These are phyloP conservation scores for Paradoxurus hermaphroditus DNA, from an alignment of 2,113 vertebrate species.

Conservation along the genomic window DNA sequence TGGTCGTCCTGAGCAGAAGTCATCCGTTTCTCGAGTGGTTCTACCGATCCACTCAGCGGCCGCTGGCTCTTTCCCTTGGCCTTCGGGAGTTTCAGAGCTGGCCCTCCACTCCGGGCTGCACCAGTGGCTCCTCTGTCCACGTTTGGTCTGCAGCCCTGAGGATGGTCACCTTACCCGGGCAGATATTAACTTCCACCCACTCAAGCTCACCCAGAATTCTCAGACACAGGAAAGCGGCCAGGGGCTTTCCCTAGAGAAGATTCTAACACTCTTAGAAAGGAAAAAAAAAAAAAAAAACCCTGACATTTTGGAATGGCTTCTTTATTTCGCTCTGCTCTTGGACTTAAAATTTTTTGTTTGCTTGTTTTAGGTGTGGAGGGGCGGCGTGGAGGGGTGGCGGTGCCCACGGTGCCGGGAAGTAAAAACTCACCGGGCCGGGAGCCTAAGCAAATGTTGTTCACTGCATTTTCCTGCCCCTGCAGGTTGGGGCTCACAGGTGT, in stretches of 20 bases:
- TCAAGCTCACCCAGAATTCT: not conserved
- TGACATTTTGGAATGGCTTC: not conserved
- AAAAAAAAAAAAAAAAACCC: not conserved
- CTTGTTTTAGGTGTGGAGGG: not conserved
- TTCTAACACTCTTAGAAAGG: not conserved
- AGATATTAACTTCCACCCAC: not conserved
- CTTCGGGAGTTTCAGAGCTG: not conserved
- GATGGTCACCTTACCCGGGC: not conserved
- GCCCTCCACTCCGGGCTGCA: not conserved
- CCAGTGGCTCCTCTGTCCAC: not conserved
- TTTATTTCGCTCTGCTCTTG: not conserved
- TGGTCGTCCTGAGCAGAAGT: not conserved
- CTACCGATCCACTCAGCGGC: not conserved
- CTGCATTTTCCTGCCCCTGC: not conserved
- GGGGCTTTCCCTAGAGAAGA: not conserved
- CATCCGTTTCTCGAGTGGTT: not conserved
- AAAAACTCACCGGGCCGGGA: not conserved
- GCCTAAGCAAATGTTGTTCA: slow-evolving; percentile 46
- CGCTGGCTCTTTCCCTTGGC: not conserved
- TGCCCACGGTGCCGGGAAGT: not conserved
- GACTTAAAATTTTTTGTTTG: not conserved
- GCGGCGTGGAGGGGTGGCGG: not conserved
- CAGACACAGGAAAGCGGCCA: not conserved
- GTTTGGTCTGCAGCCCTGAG: not conserved
- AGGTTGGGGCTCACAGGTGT: slow-evolving; percentile 17